A percentile compares a stretch with the other conserved stretches of the same genome.
Evolutionary conservation across 1,140 invertebrate species (phyloP).

Genomic region (Papilio machaon): DNA sequence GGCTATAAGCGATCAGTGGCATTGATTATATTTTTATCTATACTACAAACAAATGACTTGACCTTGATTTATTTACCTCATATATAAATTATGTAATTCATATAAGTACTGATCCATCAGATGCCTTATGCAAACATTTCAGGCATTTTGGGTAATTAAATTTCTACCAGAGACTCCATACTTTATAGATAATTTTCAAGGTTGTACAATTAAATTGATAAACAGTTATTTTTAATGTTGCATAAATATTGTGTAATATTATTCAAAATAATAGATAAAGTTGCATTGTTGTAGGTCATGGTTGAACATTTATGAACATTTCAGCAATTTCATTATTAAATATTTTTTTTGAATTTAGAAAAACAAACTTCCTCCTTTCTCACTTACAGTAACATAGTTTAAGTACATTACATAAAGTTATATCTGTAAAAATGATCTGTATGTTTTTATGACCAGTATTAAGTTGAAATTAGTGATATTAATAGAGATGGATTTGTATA

Average conservation of each 20-base stretch:
- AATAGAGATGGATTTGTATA: no score
- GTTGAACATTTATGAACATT: neutral
- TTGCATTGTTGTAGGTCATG: conserved; percentile 4
- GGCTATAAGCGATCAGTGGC: neutral
- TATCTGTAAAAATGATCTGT: no score
- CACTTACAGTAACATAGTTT: no score
- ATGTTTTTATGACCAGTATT: no score
- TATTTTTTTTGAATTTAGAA: neutral
- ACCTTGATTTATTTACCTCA: conserved; percentile 40
- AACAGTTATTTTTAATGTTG: neutral
- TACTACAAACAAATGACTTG: conserved; percentile 29
- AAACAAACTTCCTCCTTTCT: neutral
- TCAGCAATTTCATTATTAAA: neutral
- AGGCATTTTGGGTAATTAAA: neutral
- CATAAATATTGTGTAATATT: conserved; percentile 6
- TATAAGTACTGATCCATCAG: neutral
- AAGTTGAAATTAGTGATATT: no score
- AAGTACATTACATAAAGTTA: no score
- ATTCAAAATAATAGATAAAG: neutral
- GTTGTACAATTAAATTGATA: neutral
- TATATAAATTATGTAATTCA: conserved; percentile 43
- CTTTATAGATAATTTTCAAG: neutral
- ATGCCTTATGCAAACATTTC: neutral
- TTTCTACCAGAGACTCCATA: neutral
- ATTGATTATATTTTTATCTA: conserved; percentile 15